A percentile compares a stretch with the other conserved stretches of the same genome.
phyloP scores from a whole-genome alignment of 2,113 vertebrate genomes.

The Caretta caretta region DNA sequence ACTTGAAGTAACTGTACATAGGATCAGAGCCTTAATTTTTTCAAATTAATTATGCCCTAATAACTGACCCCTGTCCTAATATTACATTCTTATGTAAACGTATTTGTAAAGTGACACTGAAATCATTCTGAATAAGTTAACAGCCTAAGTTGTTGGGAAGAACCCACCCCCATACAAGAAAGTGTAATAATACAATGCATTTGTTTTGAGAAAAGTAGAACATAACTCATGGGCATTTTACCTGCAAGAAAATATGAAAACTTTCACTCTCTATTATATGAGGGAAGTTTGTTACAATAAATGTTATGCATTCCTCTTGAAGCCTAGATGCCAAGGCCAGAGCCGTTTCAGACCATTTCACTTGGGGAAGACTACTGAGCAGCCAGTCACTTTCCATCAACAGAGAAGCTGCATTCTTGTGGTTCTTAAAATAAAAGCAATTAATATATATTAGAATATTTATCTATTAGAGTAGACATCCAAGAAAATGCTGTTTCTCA shows the following conservation, averaged over 20 bases:
- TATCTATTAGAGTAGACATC: conserved; percentile 9
- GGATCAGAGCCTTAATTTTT: background rate
- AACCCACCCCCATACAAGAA: background rate
- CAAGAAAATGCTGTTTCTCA: conserved; percentile 27
- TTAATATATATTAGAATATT: conserved; percentile 40
- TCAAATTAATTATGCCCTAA: background rate
- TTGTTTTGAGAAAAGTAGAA: background rate
- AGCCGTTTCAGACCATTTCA: conserved; percentile 92
- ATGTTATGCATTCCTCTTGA: conserved; percentile 86
- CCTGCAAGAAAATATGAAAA: conserved; percentile 87
- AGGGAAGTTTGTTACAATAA: conserved; percentile 87
- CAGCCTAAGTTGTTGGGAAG: background rate
- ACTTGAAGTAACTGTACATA: background rate
- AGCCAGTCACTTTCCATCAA: conserved; percentile 91
- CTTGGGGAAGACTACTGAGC: conserved; percentile 88
- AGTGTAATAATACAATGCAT: background rate
- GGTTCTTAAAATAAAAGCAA: conserved; percentile 80
- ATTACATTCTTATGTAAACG: background rate
- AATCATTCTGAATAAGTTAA: background rate
- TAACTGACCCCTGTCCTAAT: accelerated
- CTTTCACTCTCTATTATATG: conserved; percentile 82
- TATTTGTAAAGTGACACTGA: background rate
- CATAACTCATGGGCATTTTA: conserved; percentile 65
- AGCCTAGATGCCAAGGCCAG: conserved; percentile 83
- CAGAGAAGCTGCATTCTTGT: conserved; percentile 85